Percentiles rank a stretch among this genome's conserved stretches.
These are phyloP conservation scores for Eupeodes corollae DNA, from an alignment of 1,140 invertebrate genomes.

Conservation along the genomic window DNA sequence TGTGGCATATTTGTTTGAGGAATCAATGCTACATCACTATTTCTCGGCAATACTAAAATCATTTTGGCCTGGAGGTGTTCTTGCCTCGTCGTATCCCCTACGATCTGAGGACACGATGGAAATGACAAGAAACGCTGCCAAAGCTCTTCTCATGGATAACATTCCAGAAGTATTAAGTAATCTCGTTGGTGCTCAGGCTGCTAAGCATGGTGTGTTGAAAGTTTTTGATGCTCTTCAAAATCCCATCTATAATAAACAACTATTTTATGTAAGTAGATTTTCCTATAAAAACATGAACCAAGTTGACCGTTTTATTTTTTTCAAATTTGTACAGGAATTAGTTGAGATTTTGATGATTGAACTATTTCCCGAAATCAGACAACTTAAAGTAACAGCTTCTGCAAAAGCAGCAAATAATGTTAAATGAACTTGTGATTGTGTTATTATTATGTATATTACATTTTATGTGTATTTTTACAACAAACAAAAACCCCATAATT, in stretches of 20 bases:
- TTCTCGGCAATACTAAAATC: conserved; percentile 70
- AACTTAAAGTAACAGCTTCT: conserved; percentile 20
- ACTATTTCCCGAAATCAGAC: conserved; percentile 58
- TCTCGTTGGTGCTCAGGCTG: conserved; percentile 74
- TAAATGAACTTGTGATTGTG: no score
- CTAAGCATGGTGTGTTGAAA: conserved; percentile 69
- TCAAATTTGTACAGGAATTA: conserved; percentile 48
- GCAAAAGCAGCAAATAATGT: conserved; percentile 15
- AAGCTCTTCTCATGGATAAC: conserved; percentile 50
- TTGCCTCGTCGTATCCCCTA: conserved; percentile 43
- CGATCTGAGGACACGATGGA: conserved; percentile 60
- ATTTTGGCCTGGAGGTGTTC: conserved; percentile 74
- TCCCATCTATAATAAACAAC: conserved; percentile 75
- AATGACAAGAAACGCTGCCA: conserved; percentile 37
- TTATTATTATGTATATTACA: no score
- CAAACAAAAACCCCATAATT: no score
- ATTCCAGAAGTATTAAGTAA: conserved; percentile 70
- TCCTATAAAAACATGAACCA: conserved; percentile 7
- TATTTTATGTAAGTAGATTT: conserved; percentile 71
- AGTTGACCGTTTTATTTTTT: conserved; percentile 1
- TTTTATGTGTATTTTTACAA: no score
- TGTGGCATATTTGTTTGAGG: conserved; percentile 75
- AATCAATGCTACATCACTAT: conserved; percentile 83
- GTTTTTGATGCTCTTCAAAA: conserved; percentile 81
- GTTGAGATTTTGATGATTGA: conserved; percentile 60